Evolutionary conservation across 2,888 invertebrate species (phyloP).

Genomic region (Silvanus unidentatus): DNA sequence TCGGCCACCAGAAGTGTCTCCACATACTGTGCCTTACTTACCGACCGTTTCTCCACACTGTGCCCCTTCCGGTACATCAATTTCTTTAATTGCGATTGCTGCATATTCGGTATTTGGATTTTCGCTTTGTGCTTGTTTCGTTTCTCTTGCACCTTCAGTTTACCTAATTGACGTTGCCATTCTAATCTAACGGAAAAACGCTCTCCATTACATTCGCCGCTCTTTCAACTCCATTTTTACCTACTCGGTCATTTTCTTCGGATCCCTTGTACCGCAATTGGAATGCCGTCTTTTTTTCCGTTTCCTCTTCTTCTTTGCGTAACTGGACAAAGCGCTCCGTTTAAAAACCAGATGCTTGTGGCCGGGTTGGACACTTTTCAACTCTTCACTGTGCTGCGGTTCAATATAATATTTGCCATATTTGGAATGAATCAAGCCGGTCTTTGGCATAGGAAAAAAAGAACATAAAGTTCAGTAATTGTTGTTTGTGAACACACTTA

Average conservation of each 20-base stretch:
- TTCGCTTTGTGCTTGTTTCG: slow-evolving; percentile 29
- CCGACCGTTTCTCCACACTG: slow-evolving; percentile 51
- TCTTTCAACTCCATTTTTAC: slow-evolving; percentile 9
- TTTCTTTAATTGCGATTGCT: slow-evolving; percentile 43
- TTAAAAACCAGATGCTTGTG: slow-evolving; percentile 66
- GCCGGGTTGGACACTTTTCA: slow-evolving; percentile 39
- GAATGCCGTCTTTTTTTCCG: slow-evolving; percentile 48
- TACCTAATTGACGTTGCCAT: slow-evolving; percentile 53
- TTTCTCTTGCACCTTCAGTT: slow-evolving; percentile 49
- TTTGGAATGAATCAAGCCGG: slow-evolving; percentile 61
- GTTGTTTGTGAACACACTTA: neutral
- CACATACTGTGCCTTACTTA: slow-evolving; percentile 72
- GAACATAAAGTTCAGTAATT: neutral
- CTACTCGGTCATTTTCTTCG: slow-evolving; percentile 48
- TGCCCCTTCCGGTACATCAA: slow-evolving; percentile 39
- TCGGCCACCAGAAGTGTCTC: slow-evolving; percentile 86
- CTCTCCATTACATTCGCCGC: neutral
- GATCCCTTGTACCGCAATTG: slow-evolving; percentile 55
- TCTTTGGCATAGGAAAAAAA: slow-evolving; percentile 36
- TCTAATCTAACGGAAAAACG: slow-evolving; percentile 48
- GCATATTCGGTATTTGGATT: slow-evolving; percentile 35
- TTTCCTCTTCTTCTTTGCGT: slow-evolving; percentile 43
- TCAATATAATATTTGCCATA: slow-evolving; percentile 67
- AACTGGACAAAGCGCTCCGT: slow-evolving; percentile 54
- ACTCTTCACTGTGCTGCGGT: slow-evolving; percentile 55